A percentile compares a stretch with the other conserved stretches of the same genome.
phyloP scores from a whole-genome alignment of 53 echinoderm and acorn worm genomes.

The Crossaster papposus region DNA sequence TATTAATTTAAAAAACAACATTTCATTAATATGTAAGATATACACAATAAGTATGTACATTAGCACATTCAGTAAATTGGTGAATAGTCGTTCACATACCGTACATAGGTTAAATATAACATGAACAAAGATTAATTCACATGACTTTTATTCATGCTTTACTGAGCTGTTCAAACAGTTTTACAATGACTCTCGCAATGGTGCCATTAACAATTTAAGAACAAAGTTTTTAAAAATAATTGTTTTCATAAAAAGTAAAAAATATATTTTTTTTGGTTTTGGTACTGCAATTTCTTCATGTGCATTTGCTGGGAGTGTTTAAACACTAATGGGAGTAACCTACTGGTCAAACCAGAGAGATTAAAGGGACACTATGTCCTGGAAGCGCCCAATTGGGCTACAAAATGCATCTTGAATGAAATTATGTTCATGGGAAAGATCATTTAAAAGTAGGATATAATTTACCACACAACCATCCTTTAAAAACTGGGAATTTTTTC shows the following conservation, averaged over 20 bases:
- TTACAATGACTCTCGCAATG: neutral
- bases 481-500: too few relatives aligned
- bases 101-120: constrained; percentile 32
- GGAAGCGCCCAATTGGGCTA: too few relatives aligned
- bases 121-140: constrained; percentile 5
- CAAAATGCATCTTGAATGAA: too few relatives aligned
- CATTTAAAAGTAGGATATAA: too few relatives aligned
- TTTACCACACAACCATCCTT: too few relatives aligned
- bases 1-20: constrained; percentile 49
- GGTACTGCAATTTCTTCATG: neutral
- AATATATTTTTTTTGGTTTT: constrained; percentile 7
- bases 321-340: neutral
- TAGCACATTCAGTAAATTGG: constrained; percentile 49
- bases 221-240: neutral
- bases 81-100: neutral
- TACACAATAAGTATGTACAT: constrained; percentile 53
- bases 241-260: neutral
- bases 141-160: constrained; percentile 8
- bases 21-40: constrained; percentile 36
- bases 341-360: too few relatives aligned
- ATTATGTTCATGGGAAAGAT: too few relatives aligned
- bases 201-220: neutral
- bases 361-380: too few relatives aligned
- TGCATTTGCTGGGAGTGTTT: neutral
- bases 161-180: neutral